Base-by-base conservation (phyloP, 2,797 vertebrate species). In the Myotis daubentonii region DNA sequence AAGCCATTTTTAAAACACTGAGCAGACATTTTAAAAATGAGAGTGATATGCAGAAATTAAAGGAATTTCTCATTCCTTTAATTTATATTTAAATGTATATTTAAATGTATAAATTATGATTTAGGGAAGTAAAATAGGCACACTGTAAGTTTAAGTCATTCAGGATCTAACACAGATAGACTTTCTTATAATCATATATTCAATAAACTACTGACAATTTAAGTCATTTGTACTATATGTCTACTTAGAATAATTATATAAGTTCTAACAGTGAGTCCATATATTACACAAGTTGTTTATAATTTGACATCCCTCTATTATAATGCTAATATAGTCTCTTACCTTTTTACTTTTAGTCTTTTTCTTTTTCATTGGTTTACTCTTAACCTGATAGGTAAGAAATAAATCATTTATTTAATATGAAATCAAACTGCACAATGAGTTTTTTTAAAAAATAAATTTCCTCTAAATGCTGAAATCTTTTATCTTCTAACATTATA, bases 291-390 rank as follows among this genome's bases (percentile, higher is more conserved):
- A 78, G 19, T 62, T 85, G 28, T 41, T 92, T 36, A 95, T 75
- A 75, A 81, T 87, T 19, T 84, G 38, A 74, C 8, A 86, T 85
- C 9, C 44, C 25, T 91, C 13, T 47, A 78, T 93, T 96, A 86
- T 76, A 96, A 86, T 79, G 53, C 16, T 83, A 87, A 89, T 76
- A n/a, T 0, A 71, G 7, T 10, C 38, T 74, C 96, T 97, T 97
- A 97, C 97, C 97, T 97, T 97, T 93, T 92, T 97, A 96, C 90
- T 96, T 82, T 96, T 97, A 68, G 82, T 96, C 91, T 95, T 97
- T 94, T 96, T 97, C 95, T 96, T 97, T 95, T 96, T 97, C 96
- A 95, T 97, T 95, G 79, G 47, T 93, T 97, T 97, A 94, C 51
- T 95, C 62, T 94, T 97, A 93, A 92, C 96, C 97, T 97, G 87